Evolutionary conservation across 2,888 invertebrate species (phyloP), one percentile per base, ranked within the genome.

Genomic region (Amiota communis): DNA sequence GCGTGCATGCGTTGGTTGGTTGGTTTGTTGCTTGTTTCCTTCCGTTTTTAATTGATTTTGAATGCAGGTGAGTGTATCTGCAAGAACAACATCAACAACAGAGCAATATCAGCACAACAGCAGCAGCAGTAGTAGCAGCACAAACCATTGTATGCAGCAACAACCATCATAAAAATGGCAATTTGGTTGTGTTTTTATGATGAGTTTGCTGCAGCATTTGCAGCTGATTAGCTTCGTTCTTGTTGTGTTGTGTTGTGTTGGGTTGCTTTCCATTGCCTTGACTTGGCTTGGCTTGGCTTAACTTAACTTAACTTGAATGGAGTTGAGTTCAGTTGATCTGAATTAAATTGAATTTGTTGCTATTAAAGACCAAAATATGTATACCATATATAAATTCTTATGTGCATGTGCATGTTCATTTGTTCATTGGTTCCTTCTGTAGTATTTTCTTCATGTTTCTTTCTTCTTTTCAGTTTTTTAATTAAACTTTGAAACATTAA

Each of bases 41-140:
- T 68, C 51, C 67, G 67, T 68, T 68, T 68, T 68, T 68, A 68
- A 68, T 68, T 68, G 67, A 68, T 68, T 68, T 68, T 51, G 51
- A 68, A 53, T 51, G 51, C 51, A 23, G 46, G 13, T 64, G n/a
- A 36, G 36, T 36, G 23, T 23, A 2, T 36, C 8, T 36, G 36
- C 36, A 36, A 36, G 36, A 36, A 36, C 36, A 36, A 36, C 3
- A 36, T 4, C 36, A 36, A 36, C 36, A 36, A 6, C 36, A 36
- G 8, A 36, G 8, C 46, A 63, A 17, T n/a, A 36, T 13, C 63
- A 36, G 1, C 23, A 23, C 36, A 36, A 36, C 36, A 36, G n/a
- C 46, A 63, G 63, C 36, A 36, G 36, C 63, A 36, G 23, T 23
- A 3, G 23, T 3, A 23, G 3, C 53, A 51, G 53, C 53, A n/a